Conservation (phyloP, 2,113 vertebrate genomes). For the Drymodes brunneopygia region DNA sequence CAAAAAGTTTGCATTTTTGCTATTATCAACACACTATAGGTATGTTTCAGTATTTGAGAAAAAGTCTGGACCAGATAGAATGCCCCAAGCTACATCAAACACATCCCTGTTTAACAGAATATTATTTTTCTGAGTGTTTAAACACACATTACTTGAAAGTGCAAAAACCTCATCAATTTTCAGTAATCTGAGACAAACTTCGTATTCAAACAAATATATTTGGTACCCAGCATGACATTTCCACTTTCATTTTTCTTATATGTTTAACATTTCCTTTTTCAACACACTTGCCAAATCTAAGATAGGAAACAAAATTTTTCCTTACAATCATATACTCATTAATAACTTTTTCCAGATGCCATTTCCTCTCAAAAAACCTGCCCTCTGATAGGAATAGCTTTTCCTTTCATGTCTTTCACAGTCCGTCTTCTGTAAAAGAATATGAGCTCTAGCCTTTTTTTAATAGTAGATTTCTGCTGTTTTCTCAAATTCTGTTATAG, state of each 20-base stretch:
- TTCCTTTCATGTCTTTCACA: not conserved
- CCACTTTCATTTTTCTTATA: not conserved
- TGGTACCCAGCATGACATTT: not conserved
- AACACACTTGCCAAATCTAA: not conserved
- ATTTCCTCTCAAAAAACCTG: not conserved
- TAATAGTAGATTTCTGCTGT: not conserved
- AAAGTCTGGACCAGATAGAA: not conserved
- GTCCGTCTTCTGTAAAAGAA: not conserved
- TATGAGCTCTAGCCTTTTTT: not conserved
- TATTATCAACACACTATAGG: not conserved
- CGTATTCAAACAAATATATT: not conserved
- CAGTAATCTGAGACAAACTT: not conserved
- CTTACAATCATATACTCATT: not conserved
- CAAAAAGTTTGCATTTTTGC: not conserved
- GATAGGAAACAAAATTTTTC: not conserved
- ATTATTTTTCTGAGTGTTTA: not conserved
- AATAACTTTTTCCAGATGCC: not conserved
- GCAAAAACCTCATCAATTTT: not conserved
- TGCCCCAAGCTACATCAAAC: not conserved
- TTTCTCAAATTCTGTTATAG: not conserved
- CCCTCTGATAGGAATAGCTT: not conserved
- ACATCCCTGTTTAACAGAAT: not conserved
- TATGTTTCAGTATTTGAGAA: not conserved
- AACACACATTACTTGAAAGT: not conserved
- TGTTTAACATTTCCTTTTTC: not conserved